Base-by-base conservation (phyloP, 2,888 invertebrate genomes). In the Volucella zonaria region DNA sequence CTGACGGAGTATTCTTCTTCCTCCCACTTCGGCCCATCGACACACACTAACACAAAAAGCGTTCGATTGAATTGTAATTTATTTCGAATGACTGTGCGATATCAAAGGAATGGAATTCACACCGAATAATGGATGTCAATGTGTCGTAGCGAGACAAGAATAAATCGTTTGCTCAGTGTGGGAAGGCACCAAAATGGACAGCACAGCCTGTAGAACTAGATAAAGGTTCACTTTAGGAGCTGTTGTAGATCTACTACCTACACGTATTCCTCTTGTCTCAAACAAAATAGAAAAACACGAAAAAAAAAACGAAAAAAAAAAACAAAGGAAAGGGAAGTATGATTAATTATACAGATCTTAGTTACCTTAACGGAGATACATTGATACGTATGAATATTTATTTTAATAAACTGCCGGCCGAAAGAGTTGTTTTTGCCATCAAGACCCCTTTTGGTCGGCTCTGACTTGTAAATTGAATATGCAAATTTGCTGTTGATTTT, bases 31-130 rank as follows among this genome's bases (percentile, higher is more conserved):
- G 43, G 8, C 62, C 38, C 10, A 47, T 64, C 12, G 43, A 45
- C 31, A 23, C 3, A n/a, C 12, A 14, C 49, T 15, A 18, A 49
- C 14, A 31, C n/a, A 8, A 9, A 51, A 9, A 45, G 42, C 14
- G 56, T 81, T 64, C 77, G 76, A 85, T 77, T 85, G 81, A 52
- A 81, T 77, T 81, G 85, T 76, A 83, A 80, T 80, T 76, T 80
- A 80, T 76, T 76, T 71, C 68, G 15, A 74, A 10, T 18, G 58
- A 68, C 14, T 70, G 75, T 85, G 67, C 73, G 51, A 79, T 70
- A 75, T 74, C 42, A 64, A 47, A 52, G 52, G 58, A 56, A 77
- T 85, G 77, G 71, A 71, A 73, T 80, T 68, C 66, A 61, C 74
- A 61, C 38, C 81, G 47, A 62, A 68, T 76, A 76, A 77, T 77